Evolutionary conservation across 1,140 invertebrate species (phyloP).

Genomic region (Hyposmocoma kahamanoa): DNA sequence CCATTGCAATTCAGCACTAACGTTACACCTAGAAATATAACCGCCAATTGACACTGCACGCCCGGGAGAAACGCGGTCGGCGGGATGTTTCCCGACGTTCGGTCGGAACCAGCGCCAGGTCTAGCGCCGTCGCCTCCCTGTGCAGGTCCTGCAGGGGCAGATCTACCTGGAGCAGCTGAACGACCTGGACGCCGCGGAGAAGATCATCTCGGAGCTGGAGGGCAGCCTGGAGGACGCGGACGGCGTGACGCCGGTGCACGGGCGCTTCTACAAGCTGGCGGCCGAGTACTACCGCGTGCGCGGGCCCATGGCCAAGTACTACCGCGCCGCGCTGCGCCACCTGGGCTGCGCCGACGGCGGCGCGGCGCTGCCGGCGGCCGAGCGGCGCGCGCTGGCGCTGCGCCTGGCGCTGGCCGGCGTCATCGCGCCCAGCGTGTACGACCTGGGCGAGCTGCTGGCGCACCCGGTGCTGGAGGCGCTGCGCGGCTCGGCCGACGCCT

Average conservation of each 20-base stretch:
- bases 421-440: slow-evolving; percentile 96
- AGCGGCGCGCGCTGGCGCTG: slow-evolving; percentile 88
- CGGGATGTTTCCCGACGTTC: no score
- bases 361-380: slow-evolving; percentile 76
- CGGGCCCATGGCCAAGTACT: slow-evolving; percentile 94
- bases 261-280: slow-evolving; percentile 95
- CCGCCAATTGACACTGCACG: no score
- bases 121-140: no score
- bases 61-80: no score
- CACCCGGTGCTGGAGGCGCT: slow-evolving; percentile 95
- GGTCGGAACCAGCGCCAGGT: no score
- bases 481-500: slow-evolving; percentile 86
- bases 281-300: slow-evolving; percentile 92
- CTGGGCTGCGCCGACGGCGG: slow-evolving; percentile 93
- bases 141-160: slow-evolving; percentile 87
- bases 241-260: slow-evolving; percentile 95
- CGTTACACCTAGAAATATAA: no score
- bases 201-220: slow-evolving; percentile 93
- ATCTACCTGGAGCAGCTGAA: slow-evolving; percentile 88
- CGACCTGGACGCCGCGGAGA: slow-evolving; percentile 88
- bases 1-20: no score
- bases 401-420: slow-evolving; percentile 95
- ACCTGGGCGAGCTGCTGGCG: slow-evolving; percentile 96
- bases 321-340: slow-evolving; percentile 94
- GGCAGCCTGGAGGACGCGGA: slow-evolving; percentile 90